phyloP scores from a whole-genome alignment of 2,888 invertebrate genomes.

The Podotricha telesiphe region DNA sequence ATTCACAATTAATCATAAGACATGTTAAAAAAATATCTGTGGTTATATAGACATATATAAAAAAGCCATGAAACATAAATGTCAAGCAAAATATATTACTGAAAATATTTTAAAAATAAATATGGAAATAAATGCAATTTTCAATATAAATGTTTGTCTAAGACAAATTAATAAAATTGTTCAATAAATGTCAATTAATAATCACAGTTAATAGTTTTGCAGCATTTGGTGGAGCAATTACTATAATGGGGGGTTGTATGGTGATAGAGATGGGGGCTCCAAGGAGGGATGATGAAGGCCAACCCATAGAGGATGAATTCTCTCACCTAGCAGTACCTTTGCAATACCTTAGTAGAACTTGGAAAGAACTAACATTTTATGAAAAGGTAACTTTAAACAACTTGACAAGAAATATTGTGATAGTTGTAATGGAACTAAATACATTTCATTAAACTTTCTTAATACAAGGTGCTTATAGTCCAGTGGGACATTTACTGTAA shows the following conservation, averaged over 20 bases:
- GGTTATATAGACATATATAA: too few relatives aligned
- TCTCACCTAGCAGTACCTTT: slow-evolving; percentile 86
- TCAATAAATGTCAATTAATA: slow-evolving; percentile 10
- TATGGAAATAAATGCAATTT: background rate
- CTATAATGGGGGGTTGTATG: slow-evolving; percentile 83
- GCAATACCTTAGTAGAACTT: slow-evolving; percentile 88
- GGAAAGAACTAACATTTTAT: slow-evolving; percentile 88
- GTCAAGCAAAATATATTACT: too few relatives aligned
- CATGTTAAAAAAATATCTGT: too few relatives aligned
- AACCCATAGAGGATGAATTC: slow-evolving; percentile 89
- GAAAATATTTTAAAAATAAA: background rate
- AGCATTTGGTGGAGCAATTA: slow-evolving; percentile 85
- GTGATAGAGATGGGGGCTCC: slow-evolving; percentile 91
- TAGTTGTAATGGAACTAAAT: too few relatives aligned
- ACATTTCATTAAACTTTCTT: too few relatives aligned
- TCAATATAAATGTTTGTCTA: background rate
- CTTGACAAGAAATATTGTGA: too few relatives aligned
- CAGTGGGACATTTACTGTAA: too few relatives aligned
- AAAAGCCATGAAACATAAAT: too few relatives aligned
- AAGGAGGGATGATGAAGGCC: slow-evolving; percentile 87
- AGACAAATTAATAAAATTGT: background rate
- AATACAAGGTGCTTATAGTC: too few relatives aligned
- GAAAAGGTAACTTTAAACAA: slow-evolving; percentile 80
- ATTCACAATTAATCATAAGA: too few relatives aligned
- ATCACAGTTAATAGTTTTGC: slow-evolving; percentile 70